These are phyloP conservation scores for Phalacrocorax brasilianus DNA, from an alignment of 2,113 vertebrate genomes.

Conservation along the genomic window DNA sequence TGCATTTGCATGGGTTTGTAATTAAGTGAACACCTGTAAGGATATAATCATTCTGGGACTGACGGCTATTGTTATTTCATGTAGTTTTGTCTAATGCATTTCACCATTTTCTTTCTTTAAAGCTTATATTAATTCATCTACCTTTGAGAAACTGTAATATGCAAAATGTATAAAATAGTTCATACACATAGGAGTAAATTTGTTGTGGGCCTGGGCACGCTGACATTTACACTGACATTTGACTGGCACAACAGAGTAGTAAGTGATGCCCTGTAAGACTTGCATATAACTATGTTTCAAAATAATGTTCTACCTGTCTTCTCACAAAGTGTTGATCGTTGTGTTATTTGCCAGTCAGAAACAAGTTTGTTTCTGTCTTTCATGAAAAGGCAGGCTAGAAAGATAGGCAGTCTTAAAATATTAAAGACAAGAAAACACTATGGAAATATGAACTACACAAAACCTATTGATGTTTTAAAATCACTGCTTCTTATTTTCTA, in stretches of 20 bases:
- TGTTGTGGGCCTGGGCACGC: not conserved
- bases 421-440: not conserved
- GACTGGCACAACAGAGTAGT: not conserved
- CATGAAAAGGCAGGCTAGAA: not conserved
- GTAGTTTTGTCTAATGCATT: not conserved
- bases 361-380: not conserved
- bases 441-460: not conserved
- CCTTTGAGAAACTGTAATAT: not conserved
- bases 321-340: not conserved
- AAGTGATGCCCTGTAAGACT: not conserved
- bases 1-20: not conserved
- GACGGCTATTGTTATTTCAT: not conserved
- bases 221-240: not conserved
- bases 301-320: not conserved
- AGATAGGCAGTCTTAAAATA: not conserved
- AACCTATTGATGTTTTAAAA: not conserved
- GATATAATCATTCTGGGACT: not conserved
- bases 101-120: not conserved
- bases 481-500: not conserved
- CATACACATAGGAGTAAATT: not conserved
- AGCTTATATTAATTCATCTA: not conserved
- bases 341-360: not conserved
- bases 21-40: not conserved
- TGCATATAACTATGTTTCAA: not conserved
- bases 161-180: not conserved